These are phyloP conservation scores for Mimas tiliae DNA, from an alignment of 2,888 invertebrate species.

Conservation along the genomic window DNA sequence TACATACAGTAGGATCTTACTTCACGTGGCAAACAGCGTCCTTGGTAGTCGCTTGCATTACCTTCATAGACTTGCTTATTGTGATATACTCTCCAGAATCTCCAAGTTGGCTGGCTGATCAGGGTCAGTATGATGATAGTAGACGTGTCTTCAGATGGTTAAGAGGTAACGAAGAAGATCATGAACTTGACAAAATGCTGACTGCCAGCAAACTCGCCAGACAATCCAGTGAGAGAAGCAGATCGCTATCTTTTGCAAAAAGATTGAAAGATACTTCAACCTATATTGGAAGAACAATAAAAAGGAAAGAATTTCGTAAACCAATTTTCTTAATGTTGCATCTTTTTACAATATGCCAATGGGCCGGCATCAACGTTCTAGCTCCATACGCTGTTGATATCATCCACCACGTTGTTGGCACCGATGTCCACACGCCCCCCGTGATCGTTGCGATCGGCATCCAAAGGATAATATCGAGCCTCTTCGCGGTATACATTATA, in stretches of 20 bases:
- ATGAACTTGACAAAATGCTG: constrained; percentile 48
- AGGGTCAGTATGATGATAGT: constrained; percentile 77
- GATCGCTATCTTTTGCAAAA: neutral
- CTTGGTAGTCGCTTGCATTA: constrained; percentile 64
- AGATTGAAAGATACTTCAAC: constrained; percentile 16
- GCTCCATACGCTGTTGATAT: constrained; percentile 33
- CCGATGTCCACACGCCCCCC: neutral
- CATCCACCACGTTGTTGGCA: constrained; percentile 12
- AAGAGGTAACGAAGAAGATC: constrained; percentile 72
- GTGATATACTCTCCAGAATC: constrained; percentile 79
- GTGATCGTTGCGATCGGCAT: constrained; percentile 23
- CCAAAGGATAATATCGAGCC: constrained; percentile 30
- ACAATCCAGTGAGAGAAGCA: constrained; percentile 24
- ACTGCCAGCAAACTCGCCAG: constrained; percentile 32
- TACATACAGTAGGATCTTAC: constrained; percentile 84
- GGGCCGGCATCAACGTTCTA: constrained; percentile 36
- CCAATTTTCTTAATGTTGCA: constrained; percentile 56
- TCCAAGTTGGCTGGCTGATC: constrained; percentile 85
- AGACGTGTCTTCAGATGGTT: constrained; percentile 79
- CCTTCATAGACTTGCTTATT: constrained; percentile 65
- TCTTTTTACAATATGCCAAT: constrained; percentile 34
- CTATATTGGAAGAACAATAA: constrained; percentile 32
- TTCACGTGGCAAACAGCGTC: constrained; percentile 80
- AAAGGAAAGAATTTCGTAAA: constrained; percentile 66
- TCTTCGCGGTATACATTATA: constrained; percentile 33